These are phyloP conservation scores for Eueides isabella DNA, from an alignment of 1,140 invertebrate genomes.

Conservation along the genomic window DNA sequence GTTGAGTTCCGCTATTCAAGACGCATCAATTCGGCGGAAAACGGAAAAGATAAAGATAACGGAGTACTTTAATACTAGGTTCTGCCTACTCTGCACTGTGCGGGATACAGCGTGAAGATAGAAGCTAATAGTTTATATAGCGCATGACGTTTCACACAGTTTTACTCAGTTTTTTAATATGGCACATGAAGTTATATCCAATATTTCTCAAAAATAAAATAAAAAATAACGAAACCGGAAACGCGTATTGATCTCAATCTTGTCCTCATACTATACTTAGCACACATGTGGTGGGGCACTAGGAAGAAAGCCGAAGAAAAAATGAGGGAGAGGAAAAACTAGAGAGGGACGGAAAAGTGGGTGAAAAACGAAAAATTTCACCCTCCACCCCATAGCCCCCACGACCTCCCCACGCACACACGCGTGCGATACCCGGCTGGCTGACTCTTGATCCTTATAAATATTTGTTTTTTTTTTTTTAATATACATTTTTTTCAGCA, in stretches of 20 bases:
- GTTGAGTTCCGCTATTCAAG: too few species aligned
- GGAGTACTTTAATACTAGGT: too few species aligned
- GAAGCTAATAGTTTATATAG: too few species aligned
- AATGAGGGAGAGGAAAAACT: constrained; percentile 82
- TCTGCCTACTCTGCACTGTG: too few species aligned
- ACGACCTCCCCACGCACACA: constrained; percentile 64
- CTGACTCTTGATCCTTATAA: constrained; percentile 54
- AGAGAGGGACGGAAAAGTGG: constrained; percentile 81
- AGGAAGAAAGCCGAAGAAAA: constrained; percentile 81
- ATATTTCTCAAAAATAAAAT: background rate
- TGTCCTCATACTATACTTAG: constrained; percentile 55
- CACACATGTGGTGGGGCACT: constrained; percentile 81
- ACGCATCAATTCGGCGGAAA: too few species aligned
- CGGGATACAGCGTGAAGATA: too few species aligned
- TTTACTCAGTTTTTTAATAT: too few species aligned
- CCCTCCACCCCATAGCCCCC: constrained; percentile 51
- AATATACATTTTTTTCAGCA: background rate
- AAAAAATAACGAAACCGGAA: constrained; percentile 46
- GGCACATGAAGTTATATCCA: background rate
- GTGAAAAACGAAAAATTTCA: constrained; percentile 82
- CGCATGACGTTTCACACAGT: too few species aligned
- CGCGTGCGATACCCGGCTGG: constrained; percentile 43
- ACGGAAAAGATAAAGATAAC: too few species aligned
- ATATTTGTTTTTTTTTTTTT: background rate
- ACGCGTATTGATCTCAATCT: constrained; percentile 53